These are phyloP conservation scores for Anaspis maculata DNA, from an alignment of 2,888 invertebrate genomes.

Conservation along the genomic window DNA sequence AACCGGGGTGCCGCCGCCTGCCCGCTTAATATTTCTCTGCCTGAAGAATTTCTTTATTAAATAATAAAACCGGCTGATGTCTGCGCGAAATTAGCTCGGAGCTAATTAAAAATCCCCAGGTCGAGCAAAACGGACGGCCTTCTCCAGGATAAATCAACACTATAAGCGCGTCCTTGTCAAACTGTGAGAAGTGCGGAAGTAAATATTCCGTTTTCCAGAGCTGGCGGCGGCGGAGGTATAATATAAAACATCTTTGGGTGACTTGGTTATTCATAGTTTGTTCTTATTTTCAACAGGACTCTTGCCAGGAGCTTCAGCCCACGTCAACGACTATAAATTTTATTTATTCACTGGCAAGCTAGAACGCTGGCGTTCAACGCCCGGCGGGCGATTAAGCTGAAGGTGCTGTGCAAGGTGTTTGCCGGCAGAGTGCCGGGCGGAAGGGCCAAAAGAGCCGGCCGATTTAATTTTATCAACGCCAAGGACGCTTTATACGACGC, in stretches of 20 bases:
- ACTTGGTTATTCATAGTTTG: constrained; percentile 25
- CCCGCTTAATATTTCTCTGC: too few relatives aligned
- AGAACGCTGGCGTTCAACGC: constrained; percentile 2
- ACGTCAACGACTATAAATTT: constrained; percentile 20
- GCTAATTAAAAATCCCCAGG: constrained; percentile 33
- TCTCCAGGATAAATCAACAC: constrained; percentile 29
- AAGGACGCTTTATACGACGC: too few relatives aligned
- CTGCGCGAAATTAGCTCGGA: constrained; percentile 27
- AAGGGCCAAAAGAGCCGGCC: too few relatives aligned
- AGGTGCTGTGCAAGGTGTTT: too few relatives aligned
- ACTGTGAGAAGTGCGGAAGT: too few relatives aligned
- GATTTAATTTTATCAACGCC: too few relatives aligned
- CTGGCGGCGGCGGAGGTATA: too few relatives aligned
- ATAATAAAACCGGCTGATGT: constrained; percentile 28
- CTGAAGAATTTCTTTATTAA: constrained; percentile 26
- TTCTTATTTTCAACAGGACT: constrained; percentile 22
- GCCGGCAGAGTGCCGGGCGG: too few relatives aligned
- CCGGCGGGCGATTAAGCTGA: too few relatives aligned
- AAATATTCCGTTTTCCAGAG: too few relatives aligned
- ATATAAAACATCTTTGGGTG: constrained; percentile 14
- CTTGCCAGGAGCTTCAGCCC: constrained; percentile 16
- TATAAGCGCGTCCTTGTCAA: constrained; percentile 25
- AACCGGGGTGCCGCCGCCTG: too few relatives aligned
- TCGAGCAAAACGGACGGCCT: constrained; percentile 17
- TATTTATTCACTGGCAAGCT: constrained; percentile 22